Percentiles rank a stretch among this genome's conserved stretches.
Evolutionary conservation across 2,113 vertebrate species (phyloP).

Genomic region (Ochotona curzoniae): DNA sequence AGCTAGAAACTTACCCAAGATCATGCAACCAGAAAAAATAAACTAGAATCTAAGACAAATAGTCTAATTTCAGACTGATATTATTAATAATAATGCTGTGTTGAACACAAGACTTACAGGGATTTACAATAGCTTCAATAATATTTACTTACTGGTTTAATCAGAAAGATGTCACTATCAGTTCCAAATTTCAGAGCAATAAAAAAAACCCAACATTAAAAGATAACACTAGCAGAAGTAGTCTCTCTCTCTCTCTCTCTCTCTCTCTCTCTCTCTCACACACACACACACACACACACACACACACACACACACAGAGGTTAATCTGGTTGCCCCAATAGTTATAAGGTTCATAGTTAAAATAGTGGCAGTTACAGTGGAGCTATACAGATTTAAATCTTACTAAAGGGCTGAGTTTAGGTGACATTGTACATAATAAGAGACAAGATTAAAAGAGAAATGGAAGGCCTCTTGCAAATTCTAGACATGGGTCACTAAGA

Average conservation of each 20-base stretch:
- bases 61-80: not conserved
- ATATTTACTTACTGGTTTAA: not conserved
- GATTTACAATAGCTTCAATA: not conserved
- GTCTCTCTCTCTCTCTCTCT: too few relatives aligned
- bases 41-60: not conserved
- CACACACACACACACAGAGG: too few relatives aligned
- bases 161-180: not conserved
- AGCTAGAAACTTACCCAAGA: not conserved
- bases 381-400: not conserved
- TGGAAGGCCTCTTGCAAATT: not conserved
- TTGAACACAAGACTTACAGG: not conserved
- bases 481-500: not conserved
- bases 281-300: too few relatives aligned
- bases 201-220: not conserved
- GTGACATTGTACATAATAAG: not conserved
- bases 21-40: not conserved
- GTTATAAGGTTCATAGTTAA: not conserved
- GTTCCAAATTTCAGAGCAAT: constrained; percentile 12
- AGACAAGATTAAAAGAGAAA: not conserved
- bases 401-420: not conserved
- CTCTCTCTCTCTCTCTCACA: too few relatives aligned
- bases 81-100: not conserved
- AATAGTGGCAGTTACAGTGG: not conserved
- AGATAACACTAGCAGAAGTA: not conserved
- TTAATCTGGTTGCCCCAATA: not conserved